A percentile compares a stretch with the other conserved stretches of the same genome.
phyloP scores from a whole-genome alignment of 2,797 vertebrate species.

The Megalops cyprinoides region DNA sequence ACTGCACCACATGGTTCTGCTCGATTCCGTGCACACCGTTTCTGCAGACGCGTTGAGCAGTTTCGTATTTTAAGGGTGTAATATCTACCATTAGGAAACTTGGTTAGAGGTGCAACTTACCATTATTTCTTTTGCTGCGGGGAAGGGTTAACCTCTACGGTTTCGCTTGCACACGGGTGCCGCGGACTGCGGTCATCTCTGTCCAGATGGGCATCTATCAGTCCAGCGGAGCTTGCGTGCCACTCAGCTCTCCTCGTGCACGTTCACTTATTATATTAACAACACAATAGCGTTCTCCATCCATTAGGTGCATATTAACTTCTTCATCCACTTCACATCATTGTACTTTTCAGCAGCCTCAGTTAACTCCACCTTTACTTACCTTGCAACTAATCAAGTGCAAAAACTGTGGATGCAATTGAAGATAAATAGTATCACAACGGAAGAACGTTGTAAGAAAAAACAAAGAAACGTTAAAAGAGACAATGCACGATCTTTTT shows the following conservation, averaged over 20 bases:
- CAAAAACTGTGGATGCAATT: neutral
- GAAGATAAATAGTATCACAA: neutral
- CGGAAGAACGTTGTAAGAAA: neutral
- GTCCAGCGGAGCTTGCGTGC: neutral
- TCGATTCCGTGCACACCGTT: neutral
- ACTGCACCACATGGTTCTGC: neutral
- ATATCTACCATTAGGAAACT: neutral
- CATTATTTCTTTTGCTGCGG: neutral
- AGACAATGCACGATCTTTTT: neutral
- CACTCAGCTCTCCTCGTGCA: neutral
- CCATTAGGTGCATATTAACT: neutral
- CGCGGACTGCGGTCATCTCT: neutral
- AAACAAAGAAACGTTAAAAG: neutral
- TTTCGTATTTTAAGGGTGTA: neutral
- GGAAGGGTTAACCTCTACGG: neutral
- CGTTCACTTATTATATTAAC: neutral
- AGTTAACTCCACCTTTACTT: neutral
- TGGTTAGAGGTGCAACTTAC: constrained; percentile 4
- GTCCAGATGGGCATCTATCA: neutral
- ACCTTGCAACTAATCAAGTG: constrained; percentile 1
- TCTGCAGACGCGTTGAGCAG: neutral
- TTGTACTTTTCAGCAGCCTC: neutral
- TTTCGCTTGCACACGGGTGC: neutral
- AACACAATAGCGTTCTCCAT: neutral
- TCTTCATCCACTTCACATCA: neutral